phyloP scores from a whole-genome alignment of 2,797 vertebrate species.

The Tachyglossus aculeatus region DNA sequence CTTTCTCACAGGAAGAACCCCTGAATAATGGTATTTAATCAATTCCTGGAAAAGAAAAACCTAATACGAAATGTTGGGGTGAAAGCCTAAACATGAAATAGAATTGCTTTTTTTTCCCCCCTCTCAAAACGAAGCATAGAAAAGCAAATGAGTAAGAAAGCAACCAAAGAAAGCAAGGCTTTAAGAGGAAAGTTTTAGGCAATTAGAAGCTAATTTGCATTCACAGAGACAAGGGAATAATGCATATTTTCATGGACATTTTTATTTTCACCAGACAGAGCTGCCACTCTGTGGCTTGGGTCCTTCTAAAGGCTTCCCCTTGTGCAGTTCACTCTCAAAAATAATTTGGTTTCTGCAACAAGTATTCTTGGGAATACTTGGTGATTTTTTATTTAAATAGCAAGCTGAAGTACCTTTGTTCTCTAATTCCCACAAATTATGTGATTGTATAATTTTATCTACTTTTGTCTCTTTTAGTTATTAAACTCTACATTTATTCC shows the following conservation, averaged over 20 bases:
- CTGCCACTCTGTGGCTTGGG: background rate
- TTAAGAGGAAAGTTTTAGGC: background rate
- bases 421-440: too few relatives aligned
- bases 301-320: background rate
- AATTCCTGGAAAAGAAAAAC: background rate
- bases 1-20: too few relatives aligned
- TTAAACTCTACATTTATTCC: too few relatives aligned
- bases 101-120: too few relatives aligned
- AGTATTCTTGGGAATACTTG: too few relatives aligned
- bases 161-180: background rate
- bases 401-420: too few relatives aligned
- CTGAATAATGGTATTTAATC: background rate
- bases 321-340: background rate
- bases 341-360: too few relatives aligned
- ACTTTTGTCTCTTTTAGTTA: too few relatives aligned
- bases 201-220: background rate
- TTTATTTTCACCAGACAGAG: accelerated
- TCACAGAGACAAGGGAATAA: background rate
- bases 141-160: background rate
- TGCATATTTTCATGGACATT: background rate
- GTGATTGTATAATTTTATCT: too few relatives aligned
- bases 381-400: too few relatives aligned
- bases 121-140: background rate
- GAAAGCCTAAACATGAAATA: accelerated
- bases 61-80: background rate